Conservation (phyloP, 2,113 vertebrate genomes). For the Morone chrysops region DNA sequence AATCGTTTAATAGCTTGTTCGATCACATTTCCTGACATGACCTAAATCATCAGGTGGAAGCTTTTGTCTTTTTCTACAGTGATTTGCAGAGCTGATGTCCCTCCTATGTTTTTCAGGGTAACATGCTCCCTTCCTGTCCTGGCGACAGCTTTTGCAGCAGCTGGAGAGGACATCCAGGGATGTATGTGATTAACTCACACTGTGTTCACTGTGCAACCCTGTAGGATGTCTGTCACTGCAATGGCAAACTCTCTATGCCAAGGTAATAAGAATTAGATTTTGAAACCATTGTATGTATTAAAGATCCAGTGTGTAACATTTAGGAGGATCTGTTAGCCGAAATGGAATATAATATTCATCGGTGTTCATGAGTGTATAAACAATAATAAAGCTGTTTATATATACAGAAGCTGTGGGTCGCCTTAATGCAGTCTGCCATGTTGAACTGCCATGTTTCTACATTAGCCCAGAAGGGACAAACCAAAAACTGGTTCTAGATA, state of each 20-base stretch:
- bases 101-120: conserved; percentile 9
- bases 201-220: conserved; percentile 13
- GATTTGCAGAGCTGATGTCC: conserved; percentile 13
- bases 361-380: no score
- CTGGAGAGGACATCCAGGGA: conserved; percentile 34
- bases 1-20: conserved; percentile 8
- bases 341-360: no score
- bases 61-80: conserved; percentile 28
- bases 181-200: conserved; percentile 26
- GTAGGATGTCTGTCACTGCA: conserved; percentile 20
- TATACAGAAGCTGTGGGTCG: no score
- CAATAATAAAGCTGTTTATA: no score
- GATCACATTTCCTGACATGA: not conserved
- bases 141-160: conserved; percentile 57
- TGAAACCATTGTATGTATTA: not conserved
- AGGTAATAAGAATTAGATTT: not conserved
- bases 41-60: conserved; percentile 19
- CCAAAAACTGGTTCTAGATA: no score
- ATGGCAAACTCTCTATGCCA: not conserved
- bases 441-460: no score
- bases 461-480: no score
- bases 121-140: not conserved
- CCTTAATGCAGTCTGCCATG: no score
- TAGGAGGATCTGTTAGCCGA: no score
- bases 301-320: not conserved